phyloP scores from a whole-genome alignment of 2,797 vertebrate species.

The Natrix natrix region DNA sequence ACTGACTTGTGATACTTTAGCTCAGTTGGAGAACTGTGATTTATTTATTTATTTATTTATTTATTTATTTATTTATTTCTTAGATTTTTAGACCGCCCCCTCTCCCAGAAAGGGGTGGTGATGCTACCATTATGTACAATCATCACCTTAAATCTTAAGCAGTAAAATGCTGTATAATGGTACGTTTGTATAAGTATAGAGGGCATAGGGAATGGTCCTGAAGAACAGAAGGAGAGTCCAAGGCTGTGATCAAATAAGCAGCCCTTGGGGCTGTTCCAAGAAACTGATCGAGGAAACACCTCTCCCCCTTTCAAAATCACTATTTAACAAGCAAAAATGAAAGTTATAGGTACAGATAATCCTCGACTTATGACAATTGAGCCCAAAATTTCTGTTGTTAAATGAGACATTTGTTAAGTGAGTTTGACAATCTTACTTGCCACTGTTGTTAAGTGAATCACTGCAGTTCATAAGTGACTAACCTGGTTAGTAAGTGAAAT shows the following conservation, averaged over 20 bases:
- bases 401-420: not conserved
- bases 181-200: not conserved
- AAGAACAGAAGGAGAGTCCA: not conserved
- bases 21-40: not conserved
- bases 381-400: not conserved
- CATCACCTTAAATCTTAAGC: not conserved
- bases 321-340: not conserved
- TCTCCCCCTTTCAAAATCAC: not conserved
- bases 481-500: not conserved
- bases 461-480: not conserved
- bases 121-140: not conserved
- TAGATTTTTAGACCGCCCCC: too few species aligned
- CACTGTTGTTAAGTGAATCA: not conserved
- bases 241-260: not conserved
- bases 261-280: not conserved
- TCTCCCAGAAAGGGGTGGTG: too few species aligned
- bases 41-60: too few species aligned
- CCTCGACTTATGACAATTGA: not conserved
- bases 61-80: too few species aligned
- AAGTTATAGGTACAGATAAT: not conserved
- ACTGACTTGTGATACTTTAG: not conserved
- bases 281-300: not conserved
- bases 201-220: not conserved
- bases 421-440: not conserved
- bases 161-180: not conserved